Conservation (phyloP, 2,797 vertebrate species). For the Scyliorhinus canicula region DNA sequence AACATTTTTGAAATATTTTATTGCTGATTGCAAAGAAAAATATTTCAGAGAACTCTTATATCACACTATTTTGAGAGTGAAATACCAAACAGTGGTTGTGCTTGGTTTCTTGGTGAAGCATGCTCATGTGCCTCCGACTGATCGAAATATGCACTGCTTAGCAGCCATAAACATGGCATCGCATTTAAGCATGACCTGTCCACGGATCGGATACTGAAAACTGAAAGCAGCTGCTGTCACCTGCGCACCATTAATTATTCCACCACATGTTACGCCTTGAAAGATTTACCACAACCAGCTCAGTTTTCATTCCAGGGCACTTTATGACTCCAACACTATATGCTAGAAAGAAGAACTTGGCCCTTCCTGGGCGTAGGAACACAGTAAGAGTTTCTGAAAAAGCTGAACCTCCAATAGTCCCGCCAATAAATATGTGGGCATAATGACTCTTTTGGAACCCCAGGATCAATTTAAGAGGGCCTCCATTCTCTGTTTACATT, state of each 20-base stretch:
- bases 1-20: slow-evolving; percentile 8
- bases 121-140: not conserved
- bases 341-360: not conserved
- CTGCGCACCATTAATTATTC: slow-evolving; percentile 21
- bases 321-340: not conserved
- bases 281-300: slow-evolving; percentile 29
- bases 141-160: not conserved
- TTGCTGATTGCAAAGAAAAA: slow-evolving; percentile 5
- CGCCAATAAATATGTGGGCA: not conserved
- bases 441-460: too few species aligned
- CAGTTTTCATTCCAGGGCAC: not conserved
- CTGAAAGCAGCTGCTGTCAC: slow-evolving; percentile 34
- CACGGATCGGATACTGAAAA: slow-evolving; percentile 4
- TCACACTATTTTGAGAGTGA: slow-evolving; percentile 12
- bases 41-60: not conserved
- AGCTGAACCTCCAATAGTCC: not conserved
- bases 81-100: not conserved
- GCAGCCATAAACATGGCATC: slow-evolving; percentile 8
- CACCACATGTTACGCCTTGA: not conserved
- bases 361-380: not conserved
- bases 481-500: not conserved
- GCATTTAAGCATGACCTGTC: slow-evolving; percentile 12
- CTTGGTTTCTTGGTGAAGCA: not conserved
- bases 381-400: not conserved
- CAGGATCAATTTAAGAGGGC: not conserved